Base-by-base conservation (phyloP, 35 echinoderm and acorn worm species). In the Apostichopus californicus region DNA sequence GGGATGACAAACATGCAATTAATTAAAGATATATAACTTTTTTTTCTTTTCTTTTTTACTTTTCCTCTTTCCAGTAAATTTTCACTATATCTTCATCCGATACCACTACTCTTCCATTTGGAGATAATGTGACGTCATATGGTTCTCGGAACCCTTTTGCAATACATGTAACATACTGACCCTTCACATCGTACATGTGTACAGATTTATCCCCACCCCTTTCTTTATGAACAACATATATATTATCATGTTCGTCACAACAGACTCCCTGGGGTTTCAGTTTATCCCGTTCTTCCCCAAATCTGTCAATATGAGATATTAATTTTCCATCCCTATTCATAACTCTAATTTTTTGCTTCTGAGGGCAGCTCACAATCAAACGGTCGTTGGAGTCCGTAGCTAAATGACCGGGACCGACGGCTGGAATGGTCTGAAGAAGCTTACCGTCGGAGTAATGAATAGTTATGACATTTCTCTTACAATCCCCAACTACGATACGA, bases 141-240 rank as follows among this genome's bases (percentile, higher is more conserved):
- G 95, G 95, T 73, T 97, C 95, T 55, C 93, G 91, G 11, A 97
- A 90, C 1, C 89, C 89, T 68, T 61, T 91, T 28, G 93, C 87
- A 18, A 97, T 90, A 64, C 95, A 94, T 8, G 90, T 91, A 12
- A 94, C 91, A 63, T 97, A 97, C 55, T 91, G 71, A 0, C 95
- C 95, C 18, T 86, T 68, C 46, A 14, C 73, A 54, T 94, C 81
- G 60, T 94, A 97, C 93, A 94, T 94, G 71, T 97, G 95, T 12
- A 97, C 95, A 6, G 93, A 92, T 75, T 97, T 97, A 63, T 97
- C 95, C 5, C 95, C 93, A 17, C 95, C 95, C 24, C 93, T 92
- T 58, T 97, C 93, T 60, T 97, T 97, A 78, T 97, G 95, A 9
- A 97, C 95, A 13, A 97, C 95, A 58, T 93, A 97, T 55, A 97